Percentiles rank a stretch among this genome's conserved stretches.
Conservation (phyloP, 2,888 invertebrate genomes). For the Alviniconcha strummeri region DNA sequence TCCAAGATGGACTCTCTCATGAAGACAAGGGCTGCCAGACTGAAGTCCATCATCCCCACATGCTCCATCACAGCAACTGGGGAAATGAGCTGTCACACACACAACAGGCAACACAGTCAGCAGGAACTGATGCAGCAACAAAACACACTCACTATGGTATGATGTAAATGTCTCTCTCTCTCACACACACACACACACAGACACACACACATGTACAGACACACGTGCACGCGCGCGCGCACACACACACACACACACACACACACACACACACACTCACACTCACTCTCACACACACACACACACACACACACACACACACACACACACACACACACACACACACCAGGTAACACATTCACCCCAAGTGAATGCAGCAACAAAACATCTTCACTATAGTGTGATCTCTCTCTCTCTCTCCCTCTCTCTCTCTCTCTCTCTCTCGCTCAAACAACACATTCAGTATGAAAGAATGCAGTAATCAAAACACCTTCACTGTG, state of each 20-base stretch:
- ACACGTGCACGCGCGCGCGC: background rate
- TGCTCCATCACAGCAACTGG: slow-evolving; percentile 62
- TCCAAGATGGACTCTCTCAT: slow-evolving; percentile 50
- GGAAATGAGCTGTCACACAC: slow-evolving; percentile 59
- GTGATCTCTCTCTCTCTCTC: background rate
- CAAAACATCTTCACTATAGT: background rate
- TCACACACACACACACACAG: background rate
- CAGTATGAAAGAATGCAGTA: no score
- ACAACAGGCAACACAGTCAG: background rate
- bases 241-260: background rate
- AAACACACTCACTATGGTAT: background rate
- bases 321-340: background rate
- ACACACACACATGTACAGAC: background rate
- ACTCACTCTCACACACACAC: background rate
- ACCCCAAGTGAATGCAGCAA: background rate
- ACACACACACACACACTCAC: background rate
- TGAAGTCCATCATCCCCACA: slow-evolving; percentile 55
- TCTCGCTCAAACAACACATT: no score
- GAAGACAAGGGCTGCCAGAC: slow-evolving; percentile 61
- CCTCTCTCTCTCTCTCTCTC: background rate
- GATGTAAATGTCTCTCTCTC: background rate
- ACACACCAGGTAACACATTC: background rate
- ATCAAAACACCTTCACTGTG: no score
- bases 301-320: background rate
- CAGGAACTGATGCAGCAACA: no score